Percentiles rank a stretch among this genome's conserved stretches.
These are phyloP conservation scores for Pristionchus pacificus DNA, from an alignment of 1,140 invertebrate species.

Conservation along the genomic window DNA sequence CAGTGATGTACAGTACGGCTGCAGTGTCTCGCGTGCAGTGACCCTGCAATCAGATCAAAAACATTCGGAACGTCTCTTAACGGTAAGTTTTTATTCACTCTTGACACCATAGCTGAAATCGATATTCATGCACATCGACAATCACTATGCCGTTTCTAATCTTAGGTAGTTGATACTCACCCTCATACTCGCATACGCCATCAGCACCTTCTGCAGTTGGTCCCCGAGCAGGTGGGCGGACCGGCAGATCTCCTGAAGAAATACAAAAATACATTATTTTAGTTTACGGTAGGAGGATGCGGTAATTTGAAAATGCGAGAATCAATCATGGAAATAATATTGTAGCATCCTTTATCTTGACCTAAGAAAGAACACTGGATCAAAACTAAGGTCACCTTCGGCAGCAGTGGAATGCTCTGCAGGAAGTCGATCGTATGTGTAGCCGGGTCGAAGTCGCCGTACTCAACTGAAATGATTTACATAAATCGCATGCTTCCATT, in stretches of 20 bases:
- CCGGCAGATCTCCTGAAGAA: conserved; percentile 19
- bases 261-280: too few species aligned
- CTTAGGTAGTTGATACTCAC: background rate
- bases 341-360: too few species aligned
- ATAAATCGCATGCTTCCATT: background rate
- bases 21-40: background rate
- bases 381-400: conserved; percentile 29
- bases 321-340: too few species aligned
- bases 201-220: conserved; percentile 6
- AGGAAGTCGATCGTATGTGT: conserved; percentile 46
- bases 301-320: background rate
- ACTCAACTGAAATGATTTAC: conserved; percentile 36
- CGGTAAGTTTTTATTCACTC: too few species aligned
- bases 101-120: too few species aligned
- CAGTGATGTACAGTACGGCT: conserved; percentile 17
- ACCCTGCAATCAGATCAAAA: background rate
- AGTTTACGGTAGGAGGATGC: background rate
- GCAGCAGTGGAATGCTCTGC: conserved; percentile 36
- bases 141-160: background rate
- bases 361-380: too few species aligned
- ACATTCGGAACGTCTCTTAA: too few species aligned
- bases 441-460: conserved; percentile 39
- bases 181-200: conserved; percentile 12
- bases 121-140: too few species aligned
- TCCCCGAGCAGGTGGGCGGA: conserved; percentile 19